phyloP scores from a whole-genome alignment of 2,113 vertebrate species.

The Lophotis ruficrista region DNA sequence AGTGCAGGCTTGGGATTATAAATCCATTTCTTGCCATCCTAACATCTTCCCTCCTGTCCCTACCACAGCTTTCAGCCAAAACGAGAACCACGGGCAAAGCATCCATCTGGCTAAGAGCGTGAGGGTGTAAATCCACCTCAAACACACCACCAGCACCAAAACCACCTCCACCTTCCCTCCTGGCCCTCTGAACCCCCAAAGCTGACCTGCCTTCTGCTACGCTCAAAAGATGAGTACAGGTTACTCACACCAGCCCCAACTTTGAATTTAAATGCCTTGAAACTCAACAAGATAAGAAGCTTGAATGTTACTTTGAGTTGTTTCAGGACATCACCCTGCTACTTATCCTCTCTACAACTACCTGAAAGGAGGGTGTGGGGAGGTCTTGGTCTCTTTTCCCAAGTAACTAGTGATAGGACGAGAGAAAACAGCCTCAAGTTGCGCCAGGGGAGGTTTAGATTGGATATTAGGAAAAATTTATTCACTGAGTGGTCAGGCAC shows the following conservation, averaged over 20 bases:
- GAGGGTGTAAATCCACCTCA: not conserved
- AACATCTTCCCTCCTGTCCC: accelerated
- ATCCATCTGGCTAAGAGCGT: accelerated
- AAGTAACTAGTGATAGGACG: too few species aligned
- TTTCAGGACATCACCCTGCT: not conserved
- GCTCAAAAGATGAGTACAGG: not conserved
- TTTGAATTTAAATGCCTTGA: not conserved
- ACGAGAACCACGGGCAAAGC: not conserved
- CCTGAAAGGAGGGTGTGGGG: too few species aligned
- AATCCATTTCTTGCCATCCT: not conserved
- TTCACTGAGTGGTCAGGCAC: too few species aligned
- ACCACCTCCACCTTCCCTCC: not conserved
- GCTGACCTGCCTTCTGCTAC: not conserved
- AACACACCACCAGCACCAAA: not conserved
- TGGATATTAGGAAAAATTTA: too few species aligned
- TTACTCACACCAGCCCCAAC: not conserved
- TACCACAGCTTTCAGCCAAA: not conserved
- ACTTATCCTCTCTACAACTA: too few species aligned
- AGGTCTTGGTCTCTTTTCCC: too few species aligned
- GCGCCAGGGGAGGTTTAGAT: too few species aligned
- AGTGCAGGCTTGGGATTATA: not conserved
- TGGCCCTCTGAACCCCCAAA: not conserved
- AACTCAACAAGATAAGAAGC: not conserved
- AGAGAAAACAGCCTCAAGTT: too few species aligned
- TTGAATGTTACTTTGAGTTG: not conserved